Evolutionary conservation across 2,797 vertebrate species (phyloP), one percentile per base, ranked within the genome.

Genomic region (Eulemur rubriventer): DNA sequence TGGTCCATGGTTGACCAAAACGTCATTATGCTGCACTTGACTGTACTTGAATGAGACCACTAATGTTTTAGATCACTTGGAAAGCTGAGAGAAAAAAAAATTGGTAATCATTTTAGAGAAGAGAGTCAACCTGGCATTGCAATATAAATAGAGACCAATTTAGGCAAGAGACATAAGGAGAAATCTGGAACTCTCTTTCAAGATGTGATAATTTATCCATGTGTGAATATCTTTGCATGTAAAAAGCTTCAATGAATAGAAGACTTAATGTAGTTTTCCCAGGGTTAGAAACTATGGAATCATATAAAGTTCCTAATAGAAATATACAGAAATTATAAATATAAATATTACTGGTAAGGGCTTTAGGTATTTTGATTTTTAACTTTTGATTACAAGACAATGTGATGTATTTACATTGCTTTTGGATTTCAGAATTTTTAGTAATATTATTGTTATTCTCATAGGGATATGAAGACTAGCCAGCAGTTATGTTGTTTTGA

Each of bases 221-320:
- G 43, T 93, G 67, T 96, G 87, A 70, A 96, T 97, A 75, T 85
- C 83, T 52, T 81, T 96, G 89, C 83, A 80, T 43, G 69, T 50
- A 65, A 89, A 97, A 95, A 86, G n/a, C 70, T 89, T 92, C 65
- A 17, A 26, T 83, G 59, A 41, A 65, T 82, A 2, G 75, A 91
- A 95, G 70, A 89, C n/a, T 83, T 88, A 90, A 46, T 95, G 73
- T 11, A 24, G 43, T 94, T 94, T 96, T 22, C 50, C 70, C 69
- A 85, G 63, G 93, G 22, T 88, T 96, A 43, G 22, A 81, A 95
- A 80, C 22, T 63, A 35, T 72, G 38, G 70, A 82, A 88, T 90
- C n/a, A 35, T 50, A 86, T 82, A 59, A 52, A 30, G 26, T 20
- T 91, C 50, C 87, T 91, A 79, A 65, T 67, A 86, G 9, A 92